A percentile compares a stretch with the other conserved stretches of the same genome.
These are phyloP conservation scores for Mythimna albipuncta DNA, from an alignment of 2,888 invertebrate genomes.

Conservation along the genomic window DNA sequence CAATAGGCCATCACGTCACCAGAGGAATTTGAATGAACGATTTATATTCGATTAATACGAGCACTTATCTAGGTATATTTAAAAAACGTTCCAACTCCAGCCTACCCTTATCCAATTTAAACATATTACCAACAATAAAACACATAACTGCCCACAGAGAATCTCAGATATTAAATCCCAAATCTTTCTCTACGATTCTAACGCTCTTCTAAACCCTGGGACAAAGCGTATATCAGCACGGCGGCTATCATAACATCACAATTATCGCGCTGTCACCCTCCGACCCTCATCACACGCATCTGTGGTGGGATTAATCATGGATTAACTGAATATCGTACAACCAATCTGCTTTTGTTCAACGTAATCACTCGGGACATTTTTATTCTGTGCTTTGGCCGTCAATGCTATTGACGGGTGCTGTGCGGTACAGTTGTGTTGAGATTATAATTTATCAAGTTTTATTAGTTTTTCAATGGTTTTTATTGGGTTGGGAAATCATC, in stretches of 20 bases:
- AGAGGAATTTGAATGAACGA: too few relatives aligned
- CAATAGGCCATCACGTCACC: too few relatives aligned
- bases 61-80: too few relatives aligned
- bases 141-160: neutral
- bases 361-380: constrained; percentile 78
- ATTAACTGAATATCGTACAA: constrained; percentile 78
- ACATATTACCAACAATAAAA: neutral
- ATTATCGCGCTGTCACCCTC: constrained; percentile 84
- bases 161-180: constrained; percentile 11
- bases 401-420: constrained; percentile 43
- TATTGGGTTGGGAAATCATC: too few relatives aligned
- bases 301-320: constrained; percentile 83
- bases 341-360: constrained; percentile 78
- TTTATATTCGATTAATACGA: too few relatives aligned
- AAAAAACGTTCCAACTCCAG: neutral
- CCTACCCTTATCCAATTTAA: neutral
- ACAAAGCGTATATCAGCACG: constrained; percentile 49
- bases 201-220: constrained; percentile 26
- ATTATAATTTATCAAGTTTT: neutral
- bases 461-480: neutral
- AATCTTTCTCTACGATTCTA: constrained; percentile 30
- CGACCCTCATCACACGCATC: constrained; percentile 85
- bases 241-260: constrained; percentile 81
- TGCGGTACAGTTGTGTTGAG: neutral
- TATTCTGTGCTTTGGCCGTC: constrained; percentile 64